Base-by-base conservation (phyloP, 2,888 invertebrate genomes). In the Caenorhabditis sp. region DNA sequence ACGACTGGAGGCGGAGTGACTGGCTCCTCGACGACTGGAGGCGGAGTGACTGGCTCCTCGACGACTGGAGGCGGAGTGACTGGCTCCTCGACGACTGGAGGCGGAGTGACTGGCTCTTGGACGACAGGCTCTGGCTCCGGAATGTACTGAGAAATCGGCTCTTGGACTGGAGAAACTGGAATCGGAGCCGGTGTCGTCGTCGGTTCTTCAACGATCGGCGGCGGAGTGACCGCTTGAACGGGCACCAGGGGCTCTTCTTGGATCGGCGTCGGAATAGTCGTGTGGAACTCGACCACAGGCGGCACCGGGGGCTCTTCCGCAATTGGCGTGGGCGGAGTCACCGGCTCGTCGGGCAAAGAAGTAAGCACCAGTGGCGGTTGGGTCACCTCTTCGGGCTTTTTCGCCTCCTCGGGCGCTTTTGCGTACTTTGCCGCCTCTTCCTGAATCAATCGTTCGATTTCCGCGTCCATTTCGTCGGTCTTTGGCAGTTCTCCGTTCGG, bases 391-490 rank as follows among this genome's bases (percentile, higher is more conserved):
- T 61, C 61, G 15, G 53, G 30, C 39, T 39, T 30, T 41, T 41
- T 24, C n/a, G 24, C 11, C 6, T 32, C 8, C 43, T 27, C 32
- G n/a, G n/a, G n/a, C n/a, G n/a, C n/a, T n/a, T n/a, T n/a, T n/a
- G n/a, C n/a, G n/a, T n/a, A n/a, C 15, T 43, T 15, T 5, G 45
- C 24, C 4, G 48, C 58, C 27, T 79, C 79, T 35, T 58, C 73
- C 20, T 32, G 48, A 17, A 74, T 70, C 55, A 74, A 37, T 15
- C 43, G 17, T 45, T 68, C 66, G 5, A 77, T 56, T 41, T 63
- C 73, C 0, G 63, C 73, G 7, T 76, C 63, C 43, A 73, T 65
- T 6, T 78, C 78, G 32, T 50, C 24, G 15, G 56, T 17, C 39
- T 26, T 41, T 41, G 15, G 15, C n/a, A 35, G 2, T 48, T 37